Base-by-base conservation (phyloP, 2,888 invertebrate genomes). In the Cyclophora albipunctata region DNA sequence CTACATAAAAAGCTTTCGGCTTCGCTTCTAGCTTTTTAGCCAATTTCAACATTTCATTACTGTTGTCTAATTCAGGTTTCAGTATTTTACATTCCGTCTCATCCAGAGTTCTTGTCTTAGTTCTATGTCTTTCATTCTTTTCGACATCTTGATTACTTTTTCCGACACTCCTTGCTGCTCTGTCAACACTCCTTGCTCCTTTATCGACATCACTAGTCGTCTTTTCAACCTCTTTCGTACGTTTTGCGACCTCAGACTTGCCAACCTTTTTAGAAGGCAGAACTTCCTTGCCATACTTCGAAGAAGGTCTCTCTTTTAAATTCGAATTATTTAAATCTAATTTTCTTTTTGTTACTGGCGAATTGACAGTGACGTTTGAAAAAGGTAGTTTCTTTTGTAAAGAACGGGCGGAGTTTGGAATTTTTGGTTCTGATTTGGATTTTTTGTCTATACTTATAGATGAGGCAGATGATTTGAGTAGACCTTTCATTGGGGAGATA, bases 71-170 rank as follows among this genome's bases (percentile, higher is more conserved):
- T 0, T 52, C 64, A 3, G 73, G 58, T 2, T 69, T 85, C 5
- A 87, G 58, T 0, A 86, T 64, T 58, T 84, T 87, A 0, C 85
- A 81, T 71, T 89, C 89, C 51, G 74, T 66, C 6, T 85, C 84
- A n/a, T 78, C 70, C 34, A 89, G 60, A 0, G 89, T 89, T 46
- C 87, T 75, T 0, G 91, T 81, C 61, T 84, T 81, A 2, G 79
- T 72, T 2, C 87, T 62, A 45, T 78, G 72, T 47, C 86, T 71
- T 46, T 66, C 68, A 46, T 49, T 46, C 40, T 62, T 65, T 48
- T 60, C 66, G 34, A 44, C 35, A 4, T 52, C 49, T 48, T 47
- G 20, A 20, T 1, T 1, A 20, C 20, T 20, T 20, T 20, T 20
- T 20, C 20, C 20, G 20, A 20, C 2, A 20, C 20, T 20, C 20